Evolutionary conservation across 1,140 invertebrate genomes (phyloP), one percentile per base, ranked within the genome.

Genomic region (Psix sp.): DNA sequence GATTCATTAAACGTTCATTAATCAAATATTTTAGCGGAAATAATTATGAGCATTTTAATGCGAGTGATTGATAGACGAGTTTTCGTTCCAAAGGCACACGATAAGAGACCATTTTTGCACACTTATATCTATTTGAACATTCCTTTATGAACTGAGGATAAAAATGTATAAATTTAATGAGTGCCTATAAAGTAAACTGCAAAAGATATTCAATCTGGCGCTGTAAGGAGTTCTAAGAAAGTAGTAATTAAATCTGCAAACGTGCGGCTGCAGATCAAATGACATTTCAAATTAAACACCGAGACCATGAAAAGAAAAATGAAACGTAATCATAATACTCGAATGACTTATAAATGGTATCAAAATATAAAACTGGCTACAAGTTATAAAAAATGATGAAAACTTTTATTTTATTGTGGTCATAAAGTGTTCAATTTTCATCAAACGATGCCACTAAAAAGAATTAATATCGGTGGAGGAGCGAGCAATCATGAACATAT

Each of bases 1-100:
- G 59, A 63, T 63, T 52, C 59, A 63, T 65, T 72, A 63, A 65
- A 63, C 36, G 52, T 57, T 65, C 59, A 72, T 72, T 72, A 72
- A 72, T 71, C 67, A 63, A 42, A 63, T 43, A 63, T 51, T 57
- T 57, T 42, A 42, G 18, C 35, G 24, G 33, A 54, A 59, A 67
- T 67, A 59, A 59, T 49, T 67, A 39, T 33, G 40, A 33, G 38
- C 40, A 5, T 38, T 46, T 21, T 29, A 46, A 46, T 36, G 13
- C 9, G 6, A 15, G 14, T 56, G 62, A 66, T 66, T 56, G 62
- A 66, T 66, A 49, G 33, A 21, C n/a, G n/a, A n/a, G n/a, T 49
- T 49, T 20, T 31, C 5, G 10, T 24, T 31, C 5, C 9, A 13
- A 14, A 11, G 15, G 7, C 14, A 38, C 16, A 18, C n/a, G 24